Evolutionary conservation across 1,140 invertebrate species (phyloP).

Genomic region (Probaryconus sp.): DNA sequence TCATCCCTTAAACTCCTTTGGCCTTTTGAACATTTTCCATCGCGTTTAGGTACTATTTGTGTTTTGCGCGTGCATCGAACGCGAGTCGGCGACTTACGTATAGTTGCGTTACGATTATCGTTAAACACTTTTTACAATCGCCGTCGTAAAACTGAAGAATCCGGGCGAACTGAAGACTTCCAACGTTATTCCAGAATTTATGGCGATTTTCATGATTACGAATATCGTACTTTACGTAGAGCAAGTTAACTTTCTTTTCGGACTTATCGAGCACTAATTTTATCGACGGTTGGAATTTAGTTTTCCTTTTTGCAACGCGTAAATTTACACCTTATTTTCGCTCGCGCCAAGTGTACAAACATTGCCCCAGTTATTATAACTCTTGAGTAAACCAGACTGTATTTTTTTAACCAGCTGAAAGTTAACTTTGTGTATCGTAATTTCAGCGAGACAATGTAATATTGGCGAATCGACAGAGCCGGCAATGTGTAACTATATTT

Average conservation of each 20-base stretch:
- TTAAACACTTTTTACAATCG: conserved; percentile 49
- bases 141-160: conserved; percentile 31
- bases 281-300: too few relatives aligned
- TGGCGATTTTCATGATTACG: background rate
- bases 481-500: conserved; percentile 42
- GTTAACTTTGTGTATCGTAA: conserved; percentile 23
- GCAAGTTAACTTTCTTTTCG: too few relatives aligned
- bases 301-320: conserved; percentile 13
- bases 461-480: conserved; percentile 24
- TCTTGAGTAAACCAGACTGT: conserved; percentile 3
- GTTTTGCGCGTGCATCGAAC: conserved; percentile 25
- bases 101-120: conserved; percentile 47
- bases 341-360: conserved; percentile 1
- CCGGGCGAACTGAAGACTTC: too few relatives aligned
- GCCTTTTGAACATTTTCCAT: conserved; percentile 32
- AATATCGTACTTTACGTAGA: too few relatives aligned
- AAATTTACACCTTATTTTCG: background rate
- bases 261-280: too few relatives aligned
- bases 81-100: background rate
- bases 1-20: conserved; percentile 1
- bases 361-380: conserved; percentile 16
- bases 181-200: too few relatives aligned
- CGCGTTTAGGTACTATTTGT: conserved; percentile 32
- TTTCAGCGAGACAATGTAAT: conserved; percentile 35
- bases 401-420: conserved; percentile 13